Base-by-base conservation (phyloP, 2,113 vertebrate species). In the Xenopus borealis region DNA sequence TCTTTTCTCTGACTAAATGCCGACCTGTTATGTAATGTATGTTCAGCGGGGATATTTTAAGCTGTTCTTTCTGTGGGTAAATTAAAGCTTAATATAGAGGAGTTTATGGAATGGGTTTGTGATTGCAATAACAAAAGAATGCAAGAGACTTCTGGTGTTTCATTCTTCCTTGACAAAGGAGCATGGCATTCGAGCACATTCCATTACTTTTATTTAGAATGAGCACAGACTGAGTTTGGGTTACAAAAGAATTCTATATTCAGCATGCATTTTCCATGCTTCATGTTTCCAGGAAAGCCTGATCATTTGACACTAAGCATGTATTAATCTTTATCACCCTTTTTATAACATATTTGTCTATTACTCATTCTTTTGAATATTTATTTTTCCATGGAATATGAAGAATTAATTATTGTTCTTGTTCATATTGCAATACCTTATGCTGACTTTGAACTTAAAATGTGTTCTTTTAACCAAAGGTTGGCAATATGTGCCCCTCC, bases 171-270 rank as follows among this genome's bases (percentile, higher is more conserved):
- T 14, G 33, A 64, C 61, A 55, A 64, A 64, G 19, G 57, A 47
- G 44, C 20, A 44, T 47, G 69, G 59, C 69, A 71, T 71, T 20
- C 47, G 40, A 62, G 33, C 69, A 63, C 23, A 33, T 27, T 72
- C 23, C 62, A n/a, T 11, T 9, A 52, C 59, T 71, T 62, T 62
- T 62, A 62, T 71, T 71, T 62, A 17, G 27, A 71, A 27, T 20
- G 57, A 63, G 61, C 23, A 62, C 46, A 50, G 58, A 64, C 58
- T 72, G 45, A 45, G 7, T 20, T 53, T 62, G 57, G 14, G 17
- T 12, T 53, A 30, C 44, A 72, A 72, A 63, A 53, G 46, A 53
- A 63, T 50, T 64, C 59, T 19, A 33, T 72, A 64, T 72, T 72
- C 45, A 72, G 45, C 71, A 72, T 64, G 61, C 10, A 17, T 64